A percentile compares a stretch with the other conserved stretches of the same genome.
Evolutionary conservation across 1,140 invertebrate genomes (phyloP).

Genomic region (Aphidius gifuensis): DNA sequence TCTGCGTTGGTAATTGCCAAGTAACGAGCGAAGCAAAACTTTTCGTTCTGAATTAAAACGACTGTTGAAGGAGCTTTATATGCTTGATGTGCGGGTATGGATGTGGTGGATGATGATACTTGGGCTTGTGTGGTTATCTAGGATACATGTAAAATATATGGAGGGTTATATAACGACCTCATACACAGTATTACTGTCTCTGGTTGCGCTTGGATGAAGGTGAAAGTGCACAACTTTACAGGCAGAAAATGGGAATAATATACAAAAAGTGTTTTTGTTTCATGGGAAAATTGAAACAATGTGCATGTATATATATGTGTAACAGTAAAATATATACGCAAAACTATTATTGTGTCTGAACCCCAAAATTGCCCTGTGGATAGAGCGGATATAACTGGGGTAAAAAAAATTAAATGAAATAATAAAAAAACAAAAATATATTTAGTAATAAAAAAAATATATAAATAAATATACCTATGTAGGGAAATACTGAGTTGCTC

Average conservation of each 20-base stretch:
- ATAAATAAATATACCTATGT: not conserved
- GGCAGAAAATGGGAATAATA: too few relatives aligned
- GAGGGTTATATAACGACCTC: not conserved
- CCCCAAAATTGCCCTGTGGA: too few relatives aligned
- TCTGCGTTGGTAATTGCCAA: slow-evolving; percentile 10
- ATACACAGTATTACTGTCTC: too few relatives aligned
- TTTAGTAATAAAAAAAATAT: not conserved
- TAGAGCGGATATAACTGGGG: too few relatives aligned
- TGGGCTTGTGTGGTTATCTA: not conserved
- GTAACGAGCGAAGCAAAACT: slow-evolving; percentile 3
- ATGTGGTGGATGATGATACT: too few relatives aligned
- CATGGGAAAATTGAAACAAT: too few relatives aligned
- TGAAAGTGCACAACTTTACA: too few relatives aligned
- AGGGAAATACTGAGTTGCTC: not conserved
- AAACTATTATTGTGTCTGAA: too few relatives aligned
- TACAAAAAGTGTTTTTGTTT: too few relatives aligned
- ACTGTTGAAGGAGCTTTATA: slow-evolving; percentile 5
- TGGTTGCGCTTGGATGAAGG: too few relatives aligned
- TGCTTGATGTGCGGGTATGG: not conserved
- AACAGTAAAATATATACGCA: too few relatives aligned
- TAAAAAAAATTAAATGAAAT: not conserved
- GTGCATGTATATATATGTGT: too few relatives aligned
- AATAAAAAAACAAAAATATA: not conserved
- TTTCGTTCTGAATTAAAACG: slow-evolving; percentile 8
- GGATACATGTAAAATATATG: not conserved